Conservation (phyloP, 2,888 invertebrate species). For the Trichogramma evanescens region DNA sequence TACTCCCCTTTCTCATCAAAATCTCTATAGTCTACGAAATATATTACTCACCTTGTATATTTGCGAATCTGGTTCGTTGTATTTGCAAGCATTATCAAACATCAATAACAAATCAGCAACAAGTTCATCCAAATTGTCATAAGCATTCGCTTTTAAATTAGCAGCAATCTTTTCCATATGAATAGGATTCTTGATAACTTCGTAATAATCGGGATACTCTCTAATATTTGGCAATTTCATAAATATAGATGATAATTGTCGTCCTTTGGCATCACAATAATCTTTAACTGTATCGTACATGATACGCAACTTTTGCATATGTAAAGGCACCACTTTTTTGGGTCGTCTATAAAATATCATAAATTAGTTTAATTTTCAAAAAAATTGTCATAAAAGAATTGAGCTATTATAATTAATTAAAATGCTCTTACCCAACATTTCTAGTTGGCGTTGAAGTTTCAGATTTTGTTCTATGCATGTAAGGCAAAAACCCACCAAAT, state of each 20-base stretch:
- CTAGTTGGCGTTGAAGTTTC: constrained; percentile 41
- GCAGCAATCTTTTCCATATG: constrained; percentile 92
- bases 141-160: constrained; percentile 69
- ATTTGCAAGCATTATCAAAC: constrained; percentile 96
- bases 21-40: not conserved
- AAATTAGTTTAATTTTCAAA: constrained; percentile 7
- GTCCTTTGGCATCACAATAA: constrained; percentile 74
- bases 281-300: constrained; percentile 86
- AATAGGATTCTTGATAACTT: constrained; percentile 92
- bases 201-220: constrained; percentile 95
- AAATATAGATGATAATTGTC: constrained; percentile 91
- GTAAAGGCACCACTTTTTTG: constrained; percentile 42
- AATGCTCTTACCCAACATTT: constrained; percentile 45
- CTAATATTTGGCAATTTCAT: constrained; percentile 88
- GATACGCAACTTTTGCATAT: constrained; percentile 72
- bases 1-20: not conserved
- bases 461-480: constrained; percentile 48
- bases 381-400: constrained; percentile 13
- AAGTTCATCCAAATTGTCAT: constrained; percentile 78
- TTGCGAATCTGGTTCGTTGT: constrained; percentile 94
- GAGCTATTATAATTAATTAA: not conserved
- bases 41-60: constrained; percentile 70
- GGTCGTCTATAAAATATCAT: constrained; percentile 32
- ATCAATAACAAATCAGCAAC: constrained; percentile 84
- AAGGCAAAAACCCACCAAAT: constrained; percentile 50